Evolutionary conservation across 2,888 invertebrate genomes (phyloP), one percentile per base, ranked within the genome.

Genomic region (Lepidocyrtoides sp.): DNA sequence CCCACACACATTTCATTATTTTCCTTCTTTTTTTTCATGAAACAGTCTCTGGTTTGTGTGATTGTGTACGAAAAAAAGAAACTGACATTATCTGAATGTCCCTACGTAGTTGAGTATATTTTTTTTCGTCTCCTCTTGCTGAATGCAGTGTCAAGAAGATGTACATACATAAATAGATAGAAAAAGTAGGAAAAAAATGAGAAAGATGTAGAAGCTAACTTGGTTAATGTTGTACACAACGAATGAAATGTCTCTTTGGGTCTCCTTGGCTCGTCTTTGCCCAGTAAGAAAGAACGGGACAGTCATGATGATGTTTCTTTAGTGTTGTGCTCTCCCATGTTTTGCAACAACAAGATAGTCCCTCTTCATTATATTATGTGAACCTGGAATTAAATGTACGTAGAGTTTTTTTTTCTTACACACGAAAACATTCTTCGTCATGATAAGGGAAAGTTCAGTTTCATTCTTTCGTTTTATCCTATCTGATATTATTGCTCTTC

Each of bases 371-470:
- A 26, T 48, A 75, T 75, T 44, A 41, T 23, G 63, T 60, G 17
- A 7, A 72, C 20, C 3, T 44, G 8, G 8, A 44, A 14, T 51
- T 8, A 51, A 14, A 17, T 72, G 20, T 20, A 41, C 5, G n/a
- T n/a, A n/a, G n/a, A n/a, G n/a, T n/a, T n/a, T n/a, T n/a, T n/a
- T n/a, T n/a, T n/a, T 69, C 41, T 69, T 17, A 2, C 23, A 75
- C 14, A 75, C 10, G 29, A 75, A 51, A 75, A 23, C 12, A 12
- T 57, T n/a, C 20, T 63, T 12, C 26, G 26, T 36, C 23, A 44
- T 5, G 12, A 51, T n/a, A 48, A 57, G 36, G 14, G 72, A 85
- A 85, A 85, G 57, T 75, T 85, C 83, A 66, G 48, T 54, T 84
- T 57, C 26, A 1, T 57, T 26, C 12, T 26, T 14, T 17, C 10